Percentiles rank a stretch among this genome's conserved stretches.
These are phyloP conservation scores for Planococcus citri DNA, from an alignment of 1,140 invertebrate genomes.

Conservation along the genomic window DNA sequence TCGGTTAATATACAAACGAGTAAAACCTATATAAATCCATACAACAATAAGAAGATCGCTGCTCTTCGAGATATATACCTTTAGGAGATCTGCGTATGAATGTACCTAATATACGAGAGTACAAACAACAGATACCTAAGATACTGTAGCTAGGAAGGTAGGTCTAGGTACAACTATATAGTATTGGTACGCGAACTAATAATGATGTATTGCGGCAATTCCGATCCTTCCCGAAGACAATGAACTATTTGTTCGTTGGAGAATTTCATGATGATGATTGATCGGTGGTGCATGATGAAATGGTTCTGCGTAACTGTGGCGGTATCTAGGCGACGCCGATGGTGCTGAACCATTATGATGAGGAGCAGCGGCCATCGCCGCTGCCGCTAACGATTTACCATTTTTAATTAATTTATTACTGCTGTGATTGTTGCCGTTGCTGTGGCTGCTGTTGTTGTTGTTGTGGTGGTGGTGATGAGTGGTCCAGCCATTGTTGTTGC, in stretches of 20 bases:
- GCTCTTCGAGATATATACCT: no score
- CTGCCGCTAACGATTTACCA: constrained; percentile 4
- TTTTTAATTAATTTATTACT: constrained; percentile 10
- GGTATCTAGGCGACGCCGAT: constrained; percentile 34
- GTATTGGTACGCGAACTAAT: constrained; percentile 30
- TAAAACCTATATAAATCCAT: no score
- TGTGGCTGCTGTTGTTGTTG: no score
- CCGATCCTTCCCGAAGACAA: constrained; percentile 35
- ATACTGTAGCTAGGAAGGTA: no score
- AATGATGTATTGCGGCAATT: constrained; percentile 40
- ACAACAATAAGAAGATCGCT: no score
- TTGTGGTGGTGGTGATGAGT: background rate
- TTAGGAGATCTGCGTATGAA: no score
- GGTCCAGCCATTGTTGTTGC: constrained; percentile 11
- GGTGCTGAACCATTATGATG: constrained; percentile 2
- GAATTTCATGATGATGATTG: constrained; percentile 26
- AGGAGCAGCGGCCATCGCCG: background rate
- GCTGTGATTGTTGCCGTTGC: no score
- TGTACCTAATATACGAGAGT: no score
- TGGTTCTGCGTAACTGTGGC: constrained; percentile 42
- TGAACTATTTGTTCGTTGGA: constrained; percentile 28
- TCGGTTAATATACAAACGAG: no score
- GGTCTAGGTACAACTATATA: no score
- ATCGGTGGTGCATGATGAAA: constrained; percentile 26
- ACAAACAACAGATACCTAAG: no score